Evolutionary conservation across 2,888 invertebrate genomes (phyloP).

Genomic region (Smittia aterrima): DNA sequence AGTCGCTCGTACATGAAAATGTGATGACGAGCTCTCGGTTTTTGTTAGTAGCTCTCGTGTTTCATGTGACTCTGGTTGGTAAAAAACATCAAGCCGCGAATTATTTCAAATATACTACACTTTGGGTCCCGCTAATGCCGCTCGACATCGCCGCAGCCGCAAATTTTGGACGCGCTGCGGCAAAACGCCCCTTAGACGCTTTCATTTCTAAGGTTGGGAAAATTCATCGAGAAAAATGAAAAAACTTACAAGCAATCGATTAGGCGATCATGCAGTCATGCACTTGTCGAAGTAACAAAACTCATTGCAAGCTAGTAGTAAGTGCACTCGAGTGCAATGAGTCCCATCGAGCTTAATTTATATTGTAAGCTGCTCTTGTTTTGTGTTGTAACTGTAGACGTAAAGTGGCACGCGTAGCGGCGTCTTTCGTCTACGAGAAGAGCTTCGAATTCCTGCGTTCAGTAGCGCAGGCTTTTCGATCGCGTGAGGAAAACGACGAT

Average conservation of each 20-base stretch:
- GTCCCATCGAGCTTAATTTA: background rate
- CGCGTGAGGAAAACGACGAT: background rate
- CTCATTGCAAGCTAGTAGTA: slow-evolving; percentile 17
- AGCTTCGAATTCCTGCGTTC: too few relatives aligned
- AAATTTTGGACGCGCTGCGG: slow-evolving; percentile 11
- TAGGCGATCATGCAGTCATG: slow-evolving; percentile 28
- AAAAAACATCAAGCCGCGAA: slow-evolving; percentile 42
- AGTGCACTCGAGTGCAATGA: slow-evolving; percentile 16
- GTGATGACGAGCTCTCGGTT: background rate
- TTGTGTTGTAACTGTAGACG: background rate
- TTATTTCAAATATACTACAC: slow-evolving; percentile 38
- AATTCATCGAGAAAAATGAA: slow-evolving; percentile 39
- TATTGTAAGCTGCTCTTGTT: background rate
- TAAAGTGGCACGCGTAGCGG: too few relatives aligned
- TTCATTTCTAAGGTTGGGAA: slow-evolving; percentile 33
- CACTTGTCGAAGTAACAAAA: slow-evolving; percentile 9
- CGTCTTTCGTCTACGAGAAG: too few relatives aligned
- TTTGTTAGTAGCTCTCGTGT: background rate
- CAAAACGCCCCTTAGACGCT: background rate
- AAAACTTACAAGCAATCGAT: slow-evolving; percentile 38
- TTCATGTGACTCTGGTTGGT: slow-evolving; percentile 18
- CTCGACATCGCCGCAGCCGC: slow-evolving; percentile 1
- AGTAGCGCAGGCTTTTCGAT: too few relatives aligned
- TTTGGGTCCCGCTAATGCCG: background rate
- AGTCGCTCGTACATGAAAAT: background rate